These are phyloP conservation scores for Oceanites oceanicus DNA, from an alignment of 2,113 vertebrate species.

Conservation along the genomic window DNA sequence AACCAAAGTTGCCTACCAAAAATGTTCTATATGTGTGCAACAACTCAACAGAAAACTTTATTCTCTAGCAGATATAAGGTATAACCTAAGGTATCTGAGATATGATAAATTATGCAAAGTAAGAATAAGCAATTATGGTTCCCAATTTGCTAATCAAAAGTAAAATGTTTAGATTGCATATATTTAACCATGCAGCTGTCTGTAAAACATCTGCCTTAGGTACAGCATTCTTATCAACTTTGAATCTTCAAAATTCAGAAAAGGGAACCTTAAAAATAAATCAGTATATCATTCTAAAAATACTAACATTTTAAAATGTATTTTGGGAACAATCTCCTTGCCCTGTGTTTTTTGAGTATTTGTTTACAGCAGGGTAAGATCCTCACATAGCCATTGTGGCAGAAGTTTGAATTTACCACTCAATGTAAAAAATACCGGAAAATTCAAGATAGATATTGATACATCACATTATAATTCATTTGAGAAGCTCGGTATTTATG, in stretches of 20 bases:
- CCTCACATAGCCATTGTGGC: neutral
- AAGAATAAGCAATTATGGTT: neutral
- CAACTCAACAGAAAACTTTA: neutral
- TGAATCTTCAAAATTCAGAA: neutral
- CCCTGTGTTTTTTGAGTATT: neutral
- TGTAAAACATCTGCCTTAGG: neutral
- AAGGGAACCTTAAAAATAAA: neutral
- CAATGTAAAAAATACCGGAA: neutral
- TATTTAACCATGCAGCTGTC: neutral
- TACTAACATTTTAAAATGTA: neutral
- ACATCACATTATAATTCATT: neutral
- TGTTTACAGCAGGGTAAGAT: neutral
- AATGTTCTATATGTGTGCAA: neutral
- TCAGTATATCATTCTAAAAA: neutral
- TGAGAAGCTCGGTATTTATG: neutral
- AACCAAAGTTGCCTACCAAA: neutral
- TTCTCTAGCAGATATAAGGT: neutral
- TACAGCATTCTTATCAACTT: neutral
- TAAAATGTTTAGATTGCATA: neutral
- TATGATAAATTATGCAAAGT: neutral
- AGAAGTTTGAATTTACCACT: neutral
- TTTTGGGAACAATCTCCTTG: neutral
- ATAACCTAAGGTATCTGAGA: neutral
- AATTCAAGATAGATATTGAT: neutral
- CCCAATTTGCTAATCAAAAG: neutral